Evolutionary conservation across 1,140 invertebrate species (phyloP).

Genomic region (Drosophila nigromelanica): DNA sequence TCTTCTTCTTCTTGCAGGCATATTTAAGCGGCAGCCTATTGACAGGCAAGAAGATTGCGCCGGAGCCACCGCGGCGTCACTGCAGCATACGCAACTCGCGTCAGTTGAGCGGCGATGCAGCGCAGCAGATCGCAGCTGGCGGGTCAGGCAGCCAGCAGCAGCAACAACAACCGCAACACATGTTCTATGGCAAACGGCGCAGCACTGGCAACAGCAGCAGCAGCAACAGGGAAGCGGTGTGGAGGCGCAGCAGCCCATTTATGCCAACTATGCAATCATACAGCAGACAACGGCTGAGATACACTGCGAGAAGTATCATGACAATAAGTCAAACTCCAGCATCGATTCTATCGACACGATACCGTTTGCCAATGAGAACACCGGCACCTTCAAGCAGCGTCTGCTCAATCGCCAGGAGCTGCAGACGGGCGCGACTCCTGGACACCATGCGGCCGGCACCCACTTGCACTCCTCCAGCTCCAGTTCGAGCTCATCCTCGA

Average conservation of each 20-base stretch:
- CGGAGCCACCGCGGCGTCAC: conserved; percentile 93
- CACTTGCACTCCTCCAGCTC: conserved; percentile 81
- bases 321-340: conserved; percentile 93
- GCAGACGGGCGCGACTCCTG: conserved; percentile 34
- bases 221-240: conserved; percentile 33
- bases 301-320: conserved; percentile 84
- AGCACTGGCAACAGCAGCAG: conserved; percentile 62
- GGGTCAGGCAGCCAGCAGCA: conserved; percentile 32
- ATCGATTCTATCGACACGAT: conserved; percentile 96
- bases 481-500: conserved; percentile 83
- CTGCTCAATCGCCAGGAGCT: conserved; percentile 79
- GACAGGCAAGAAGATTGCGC: conserved; percentile 90
- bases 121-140: conserved; percentile 21
- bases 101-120: conserved; percentile 65
- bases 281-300: conserved; percentile 87
- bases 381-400: conserved; percentile 95
- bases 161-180: conserved; percentile 42
- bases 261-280: conserved; percentile 85
- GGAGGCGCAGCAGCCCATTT: conserved; percentile 80
- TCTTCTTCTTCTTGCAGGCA: conserved; percentile 42
- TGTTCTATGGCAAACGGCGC: conserved; percentile 67
- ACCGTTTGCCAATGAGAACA: conserved; percentile 99
- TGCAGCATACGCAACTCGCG: conserved; percentile 85
- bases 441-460: conserved; percentile 49
- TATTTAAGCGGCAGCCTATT: conserved; percentile 85